Evolutionary conservation across 2,113 vertebrate species (phyloP).

Genomic region (Ovibos moschatus): DNA sequence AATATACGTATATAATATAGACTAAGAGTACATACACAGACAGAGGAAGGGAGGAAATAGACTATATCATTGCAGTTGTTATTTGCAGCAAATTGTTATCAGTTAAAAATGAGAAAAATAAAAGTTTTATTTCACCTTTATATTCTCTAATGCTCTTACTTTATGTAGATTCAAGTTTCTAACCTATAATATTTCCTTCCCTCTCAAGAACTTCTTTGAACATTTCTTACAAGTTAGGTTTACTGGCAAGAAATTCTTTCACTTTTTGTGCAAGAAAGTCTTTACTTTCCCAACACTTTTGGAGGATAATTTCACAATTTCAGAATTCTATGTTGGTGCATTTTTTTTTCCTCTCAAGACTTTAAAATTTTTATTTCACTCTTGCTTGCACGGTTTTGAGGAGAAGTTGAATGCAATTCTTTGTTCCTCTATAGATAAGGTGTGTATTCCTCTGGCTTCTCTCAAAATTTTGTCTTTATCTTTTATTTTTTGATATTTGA

Average conservation of each 20-base stretch:
- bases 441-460: not conserved
- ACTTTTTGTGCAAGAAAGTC: not conserved
- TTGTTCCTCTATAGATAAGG: not conserved
- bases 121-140: not conserved
- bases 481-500: not conserved
- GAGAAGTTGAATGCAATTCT: not conserved
- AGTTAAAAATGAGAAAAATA: not conserved
- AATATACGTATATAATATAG: not conserved
- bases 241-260: not conserved
- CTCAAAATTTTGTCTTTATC: not conserved
- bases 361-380: not conserved
- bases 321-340: not conserved
- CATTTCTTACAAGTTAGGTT: not conserved
- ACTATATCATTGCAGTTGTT: not conserved
- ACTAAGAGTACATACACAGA: not conserved
- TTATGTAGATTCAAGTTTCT: not conserved
- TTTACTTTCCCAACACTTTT: not conserved
- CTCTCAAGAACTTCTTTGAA: not conserved
- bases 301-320: not conserved
- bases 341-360: not conserved
- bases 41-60: not conserved
- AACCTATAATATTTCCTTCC: not conserved
- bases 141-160: not conserved
- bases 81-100: not conserved
- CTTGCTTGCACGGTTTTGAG: not conserved